These are phyloP conservation scores for Sinodicranocentrus sp. DNA, from an alignment of 2,888 invertebrate genomes.

Conservation along the genomic window DNA sequence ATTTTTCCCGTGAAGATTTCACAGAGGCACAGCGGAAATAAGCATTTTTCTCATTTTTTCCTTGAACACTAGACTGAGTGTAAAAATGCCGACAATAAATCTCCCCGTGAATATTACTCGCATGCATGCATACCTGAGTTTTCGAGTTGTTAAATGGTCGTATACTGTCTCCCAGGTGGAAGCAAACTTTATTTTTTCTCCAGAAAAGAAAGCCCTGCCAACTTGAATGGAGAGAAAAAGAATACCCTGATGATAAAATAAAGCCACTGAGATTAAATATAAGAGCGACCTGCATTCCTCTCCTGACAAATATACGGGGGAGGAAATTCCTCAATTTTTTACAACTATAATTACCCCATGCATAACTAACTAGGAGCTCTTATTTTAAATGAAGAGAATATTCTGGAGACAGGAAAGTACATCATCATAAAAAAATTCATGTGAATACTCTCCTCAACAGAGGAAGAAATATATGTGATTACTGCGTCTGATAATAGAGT, in stretches of 20 bases:
- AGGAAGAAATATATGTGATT: not conserved
- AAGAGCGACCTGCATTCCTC: no score
- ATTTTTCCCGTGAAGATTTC: not conserved
- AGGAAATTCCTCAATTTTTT: no score
- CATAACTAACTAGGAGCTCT: not conserved
- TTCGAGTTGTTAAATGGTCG: not conserved
- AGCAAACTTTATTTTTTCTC: not conserved
- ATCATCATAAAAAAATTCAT: not conserved
- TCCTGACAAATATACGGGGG: not conserved
- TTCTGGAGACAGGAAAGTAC: not conserved
- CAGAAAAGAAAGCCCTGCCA: not conserved
- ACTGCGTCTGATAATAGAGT: slow-evolving; percentile 12
- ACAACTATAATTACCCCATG: no score
- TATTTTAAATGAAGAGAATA: not conserved
- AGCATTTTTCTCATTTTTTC: not conserved
- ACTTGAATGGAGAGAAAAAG: not conserved
- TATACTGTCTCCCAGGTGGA: not conserved
- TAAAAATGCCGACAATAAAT: not conserved
- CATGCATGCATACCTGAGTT: not conserved
- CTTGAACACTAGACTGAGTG: no score
- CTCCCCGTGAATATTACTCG: not conserved
- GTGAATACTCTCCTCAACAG: slow-evolving; percentile 6
- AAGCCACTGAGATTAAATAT: slow-evolving; percentile 7
- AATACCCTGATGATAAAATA: not conserved
- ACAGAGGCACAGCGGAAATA: not conserved